These are phyloP conservation scores for Koerneria pararmatus DNA, from an alignment of 2,888 invertebrate species.

Conservation along the genomic window DNA sequence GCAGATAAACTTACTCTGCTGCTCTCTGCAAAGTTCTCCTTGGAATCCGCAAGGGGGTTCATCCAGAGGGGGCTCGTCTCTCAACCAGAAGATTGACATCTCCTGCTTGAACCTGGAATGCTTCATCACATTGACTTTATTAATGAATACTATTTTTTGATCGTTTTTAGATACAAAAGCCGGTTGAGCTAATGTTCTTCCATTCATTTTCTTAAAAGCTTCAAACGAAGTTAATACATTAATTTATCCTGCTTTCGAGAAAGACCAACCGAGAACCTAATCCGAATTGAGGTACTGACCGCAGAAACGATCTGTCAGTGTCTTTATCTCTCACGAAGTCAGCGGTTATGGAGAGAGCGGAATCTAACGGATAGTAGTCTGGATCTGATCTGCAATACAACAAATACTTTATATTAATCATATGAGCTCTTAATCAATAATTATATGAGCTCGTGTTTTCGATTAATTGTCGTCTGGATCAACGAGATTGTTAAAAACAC, in stretches of 20 bases:
- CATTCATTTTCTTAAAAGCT: neutral
- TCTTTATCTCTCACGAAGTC: conserved; percentile 45
- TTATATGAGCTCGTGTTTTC: no score
- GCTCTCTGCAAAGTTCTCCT: conserved; percentile 41
- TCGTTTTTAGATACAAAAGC: no score
- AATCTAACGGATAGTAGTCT: conserved; percentile 51
- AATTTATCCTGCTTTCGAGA: neutral
- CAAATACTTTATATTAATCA: no score
- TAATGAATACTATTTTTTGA: no score
- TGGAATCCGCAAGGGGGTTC: conserved; percentile 81
- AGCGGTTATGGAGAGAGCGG: conserved; percentile 49
- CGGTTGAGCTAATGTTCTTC: no score
- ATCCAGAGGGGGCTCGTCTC: conserved; percentile 72
- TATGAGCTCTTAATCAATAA: no score
- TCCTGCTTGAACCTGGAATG: conserved; percentile 26
- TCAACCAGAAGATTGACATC: conserved; percentile 24
- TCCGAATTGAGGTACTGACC: no score
- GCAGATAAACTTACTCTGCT: conserved; percentile 18
- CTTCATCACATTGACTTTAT: neutral
- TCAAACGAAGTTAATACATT: neutral
- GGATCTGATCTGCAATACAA: no score
- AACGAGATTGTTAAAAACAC: no score
- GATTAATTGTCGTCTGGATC: no score
- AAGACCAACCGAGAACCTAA: no score
- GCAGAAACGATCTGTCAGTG: conserved; percentile 26